Evolutionary conservation across 2,888 invertebrate genomes (phyloP).

Genomic region (Cephus runcator): DNA sequence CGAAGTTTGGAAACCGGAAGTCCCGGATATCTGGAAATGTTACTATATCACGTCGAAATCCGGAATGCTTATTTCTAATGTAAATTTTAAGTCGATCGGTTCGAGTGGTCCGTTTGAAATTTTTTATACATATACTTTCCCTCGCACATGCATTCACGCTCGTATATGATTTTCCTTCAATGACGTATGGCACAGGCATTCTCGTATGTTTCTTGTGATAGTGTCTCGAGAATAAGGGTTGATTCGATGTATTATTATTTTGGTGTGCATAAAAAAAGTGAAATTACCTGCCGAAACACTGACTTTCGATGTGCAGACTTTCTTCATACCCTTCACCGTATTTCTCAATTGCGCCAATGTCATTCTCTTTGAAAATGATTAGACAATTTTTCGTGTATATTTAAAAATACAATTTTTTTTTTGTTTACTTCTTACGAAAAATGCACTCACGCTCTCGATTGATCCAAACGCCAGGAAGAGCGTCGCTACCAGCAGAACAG

Average conservation of each 20-base stretch:
- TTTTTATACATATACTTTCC: neutral
- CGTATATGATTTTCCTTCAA: neutral
- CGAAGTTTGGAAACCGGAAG: no score
- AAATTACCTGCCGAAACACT: constrained; percentile 69
- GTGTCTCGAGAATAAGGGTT: neutral
- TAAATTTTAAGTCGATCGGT: neutral
- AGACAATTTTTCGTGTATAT: neutral
- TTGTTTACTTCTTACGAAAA: neutral
- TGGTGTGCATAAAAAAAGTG: constrained; percentile 8
- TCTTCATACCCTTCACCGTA: constrained; percentile 73
- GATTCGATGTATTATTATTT: neutral
- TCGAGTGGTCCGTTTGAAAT: neutral
- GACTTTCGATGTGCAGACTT: constrained; percentile 73
- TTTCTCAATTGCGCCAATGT: constrained; percentile 71
- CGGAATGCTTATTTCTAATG: no score
- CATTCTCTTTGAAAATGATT: constrained; percentile 29
- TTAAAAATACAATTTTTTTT: neutral
- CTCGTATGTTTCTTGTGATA: neutral
- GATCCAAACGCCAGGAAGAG: neutral
- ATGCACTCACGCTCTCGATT: neutral
- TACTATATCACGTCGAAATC: no score
- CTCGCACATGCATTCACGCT: no score
- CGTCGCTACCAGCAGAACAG: neutral
- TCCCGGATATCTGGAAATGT: no score
- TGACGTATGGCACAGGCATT: neutral